Percentiles rank a stretch among this genome's conserved stretches.
phyloP scores from a whole-genome alignment of 92 coral and sea anemone genomes.

The Actinostola sp. region DNA sequence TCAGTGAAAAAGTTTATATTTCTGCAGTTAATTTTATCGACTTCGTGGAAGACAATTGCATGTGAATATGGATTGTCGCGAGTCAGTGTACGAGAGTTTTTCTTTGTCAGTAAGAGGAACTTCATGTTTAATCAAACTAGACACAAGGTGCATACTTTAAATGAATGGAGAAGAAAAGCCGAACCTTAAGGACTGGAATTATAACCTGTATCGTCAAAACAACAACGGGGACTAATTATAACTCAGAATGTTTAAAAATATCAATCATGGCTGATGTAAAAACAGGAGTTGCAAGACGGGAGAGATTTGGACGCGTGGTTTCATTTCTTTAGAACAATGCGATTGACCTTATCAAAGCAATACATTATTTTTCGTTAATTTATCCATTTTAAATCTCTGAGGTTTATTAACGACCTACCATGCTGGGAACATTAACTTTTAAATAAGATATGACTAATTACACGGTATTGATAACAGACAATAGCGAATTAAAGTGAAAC shows the following conservation, averaged over 20 bases:
- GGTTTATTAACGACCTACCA: constrained; percentile 28
- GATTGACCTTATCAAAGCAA: constrained; percentile 7
- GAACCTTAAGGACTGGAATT: neutral
- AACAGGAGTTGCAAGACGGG: neutral
- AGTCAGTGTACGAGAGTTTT: neutral
- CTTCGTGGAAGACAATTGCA: neutral
- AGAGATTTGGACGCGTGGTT: neutral
- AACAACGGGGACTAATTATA: too few species aligned
- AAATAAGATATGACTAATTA: constrained; percentile 12
- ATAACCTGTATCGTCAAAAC: neutral
- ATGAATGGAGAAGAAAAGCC: neutral
- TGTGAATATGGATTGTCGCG: too few species aligned
- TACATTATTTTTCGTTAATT: constrained; percentile 14
- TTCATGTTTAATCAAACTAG: neutral
- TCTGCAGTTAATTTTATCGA: too few species aligned
- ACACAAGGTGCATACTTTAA: neutral
- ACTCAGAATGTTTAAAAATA: too few species aligned
- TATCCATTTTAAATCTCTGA: constrained; percentile 15
- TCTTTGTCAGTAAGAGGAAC: neutral
- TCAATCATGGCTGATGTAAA: too few species aligned
- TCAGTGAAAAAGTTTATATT: neutral
- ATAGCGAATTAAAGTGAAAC: too few species aligned
- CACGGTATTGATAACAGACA: too few species aligned
- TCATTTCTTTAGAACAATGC: neutral
- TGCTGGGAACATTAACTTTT: constrained; percentile 15